These are phyloP conservation scores for Drosophila testacea DNA, from an alignment of 2,888 invertebrate genomes.

Conservation along the genomic window DNA sequence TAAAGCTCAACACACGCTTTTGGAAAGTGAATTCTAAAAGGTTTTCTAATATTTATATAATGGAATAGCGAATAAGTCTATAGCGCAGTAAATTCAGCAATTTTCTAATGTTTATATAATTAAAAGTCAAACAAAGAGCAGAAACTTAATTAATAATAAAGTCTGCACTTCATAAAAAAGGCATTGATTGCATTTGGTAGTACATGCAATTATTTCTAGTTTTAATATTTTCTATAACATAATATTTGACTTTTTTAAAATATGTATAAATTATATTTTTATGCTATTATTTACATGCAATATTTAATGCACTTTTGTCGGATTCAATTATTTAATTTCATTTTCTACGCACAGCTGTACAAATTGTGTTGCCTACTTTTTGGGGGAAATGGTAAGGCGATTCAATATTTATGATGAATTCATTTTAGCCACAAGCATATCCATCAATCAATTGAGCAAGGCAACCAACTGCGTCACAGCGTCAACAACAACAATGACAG, in stretches of 20 bases:
- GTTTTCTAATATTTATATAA: background rate
- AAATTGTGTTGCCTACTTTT: slow-evolving; percentile 21
- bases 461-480: slow-evolving; percentile 35
- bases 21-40: too few relatives aligned
- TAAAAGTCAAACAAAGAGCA: background rate
- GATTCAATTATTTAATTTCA: slow-evolving; percentile 41
- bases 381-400: slow-evolving; percentile 10
- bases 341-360: slow-evolving; percentile 38
- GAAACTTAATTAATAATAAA: background rate
- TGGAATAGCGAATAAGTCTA: background rate
- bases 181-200: background rate
- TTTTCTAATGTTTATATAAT: background rate
- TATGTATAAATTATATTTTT: background rate
- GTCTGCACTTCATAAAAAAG: background rate
- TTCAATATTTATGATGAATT: slow-evolving; percentile 66
- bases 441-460: slow-evolving; percentile 66
- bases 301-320: slow-evolving; percentile 14
- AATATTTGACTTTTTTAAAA: background rate
- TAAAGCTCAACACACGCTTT: too few relatives aligned
- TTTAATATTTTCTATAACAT: too few relatives aligned
- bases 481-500: slow-evolving; percentile 4
- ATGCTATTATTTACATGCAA: background rate
- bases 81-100: background rate
- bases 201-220: background rate
- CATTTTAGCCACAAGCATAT: slow-evolving; percentile 56